Evolutionary conservation across 2,888 invertebrate genomes (phyloP), one percentile per base, ranked within the genome.

Genomic region (Chromoteleia sp.): DNA sequence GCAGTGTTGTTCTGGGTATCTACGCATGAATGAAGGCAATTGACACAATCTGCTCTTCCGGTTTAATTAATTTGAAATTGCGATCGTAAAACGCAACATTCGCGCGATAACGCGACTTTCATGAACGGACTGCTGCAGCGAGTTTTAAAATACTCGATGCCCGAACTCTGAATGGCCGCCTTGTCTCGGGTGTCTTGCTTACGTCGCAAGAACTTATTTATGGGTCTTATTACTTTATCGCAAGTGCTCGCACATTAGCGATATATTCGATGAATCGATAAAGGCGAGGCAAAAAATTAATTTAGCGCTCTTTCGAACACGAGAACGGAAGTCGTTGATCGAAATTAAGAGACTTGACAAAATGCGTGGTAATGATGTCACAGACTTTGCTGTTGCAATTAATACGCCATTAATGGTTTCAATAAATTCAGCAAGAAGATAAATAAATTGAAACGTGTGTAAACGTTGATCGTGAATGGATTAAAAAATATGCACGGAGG

Each of bases 11-110:
- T 45, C 10, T 14, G 10, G 25, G 0, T 61, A 77, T 61, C 45
- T 8, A 65, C 25, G 36, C 67, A 85, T 85, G 86, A 85, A 86
- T 84, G 83, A 73, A 59, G 48, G 50, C 79, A 83, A 81, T 85
- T 85, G 80, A 85, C 70, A 73, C 50, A 48, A 65, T 63, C 76
- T 67, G 59, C 76, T 82, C 84, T 87, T 87, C 85, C 86, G 85
- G 82, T 86, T 85, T 85, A 83, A 85, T 87, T 84, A 85, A 86
- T 87, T 86, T 83, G 75, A 71, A 84, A 81, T 83, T 75, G 75
- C 81, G 82, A 54, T 75, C 84, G 61, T 84, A 84, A 85, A 86
- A 58, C 76, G 58, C 65, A 52, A 59, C 65, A 58, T 61, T 36
- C 39, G 58, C 25, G 59, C 54, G 81, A 82, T 81, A 83, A 70